Base-by-base conservation (phyloP, 64 coral and sea anemone genomes). In the Montipora cactus region DNA sequence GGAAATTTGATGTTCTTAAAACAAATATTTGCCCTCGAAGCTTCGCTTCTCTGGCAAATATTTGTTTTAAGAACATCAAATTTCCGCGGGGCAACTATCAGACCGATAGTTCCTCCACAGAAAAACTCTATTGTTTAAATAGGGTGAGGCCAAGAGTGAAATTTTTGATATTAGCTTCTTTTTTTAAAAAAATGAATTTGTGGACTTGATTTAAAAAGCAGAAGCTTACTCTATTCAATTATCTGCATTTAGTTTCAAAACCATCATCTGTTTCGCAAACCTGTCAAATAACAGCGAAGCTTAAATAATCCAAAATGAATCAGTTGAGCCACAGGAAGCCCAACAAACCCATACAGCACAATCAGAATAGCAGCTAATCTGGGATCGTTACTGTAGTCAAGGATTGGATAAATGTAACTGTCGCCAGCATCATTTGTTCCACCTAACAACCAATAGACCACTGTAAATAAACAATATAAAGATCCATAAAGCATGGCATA, bases 401-500 rank as follows among this genome's bases (percentile, higher is more conserved):
- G 79, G 18, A 93, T 88, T 79, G 68, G 83, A 79, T 96, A 96
- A 85, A 96, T 90, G 18, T 49, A 77, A 2, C 70, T 21, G 22
- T 76, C 12, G 13, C 88, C 93, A 85, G 22, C 28, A 8, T 15
- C 68, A 74, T 85, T 86, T 15, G 86, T 94, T 14, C 91, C 92
- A 28, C 91, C 91, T 45, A 15, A 28, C 19, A 76, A 23, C 95
- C 95, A 96, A 64, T 94, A 96, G 5, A 96, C 22, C 20, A 96
- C 87, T 58, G 95, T 85, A 47, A 87, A 87, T 5, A 91, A 13
- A 3, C 83, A 47, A 70, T 96, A 96, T 18, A 94, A 1, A 44
- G 59, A 28, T 57, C 81, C 89, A 94, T 87, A 96, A 50, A 93
- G 51, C 50, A 81, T 66, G 7, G 95, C 77, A 45, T 96, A 90